Conservation (phyloP, 2,797 vertebrate genomes). For the Darevskia nairensis region DNA sequence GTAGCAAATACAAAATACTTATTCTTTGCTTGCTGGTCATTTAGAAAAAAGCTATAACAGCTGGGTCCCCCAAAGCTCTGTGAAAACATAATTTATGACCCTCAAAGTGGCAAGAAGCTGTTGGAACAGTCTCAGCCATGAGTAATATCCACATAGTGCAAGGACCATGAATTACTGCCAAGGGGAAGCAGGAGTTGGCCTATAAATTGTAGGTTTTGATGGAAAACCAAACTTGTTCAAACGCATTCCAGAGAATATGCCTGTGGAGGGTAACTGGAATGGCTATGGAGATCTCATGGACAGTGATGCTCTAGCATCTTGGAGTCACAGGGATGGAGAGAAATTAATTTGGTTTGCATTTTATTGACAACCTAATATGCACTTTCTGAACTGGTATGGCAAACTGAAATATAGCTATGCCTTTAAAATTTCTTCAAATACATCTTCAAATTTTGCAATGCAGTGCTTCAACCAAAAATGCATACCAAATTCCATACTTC, state of each 20-base stretch:
- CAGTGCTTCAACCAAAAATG: too few relatives aligned
- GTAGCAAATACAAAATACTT: not conserved
- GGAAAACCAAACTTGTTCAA: not conserved
- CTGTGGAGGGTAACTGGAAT: not conserved
- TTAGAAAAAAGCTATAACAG: not conserved
- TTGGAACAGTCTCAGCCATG: not conserved
- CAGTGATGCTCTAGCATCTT: not conserved
- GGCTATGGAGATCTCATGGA: not conserved
- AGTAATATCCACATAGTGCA: not conserved
- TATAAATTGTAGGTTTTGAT: not conserved
- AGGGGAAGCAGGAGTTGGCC: not conserved
- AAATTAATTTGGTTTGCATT: too few relatives aligned
- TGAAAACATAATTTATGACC: not conserved
- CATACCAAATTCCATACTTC: too few relatives aligned
- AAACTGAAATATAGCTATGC: too few relatives aligned
- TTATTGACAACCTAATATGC: too few relatives aligned
- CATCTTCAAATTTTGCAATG: too few relatives aligned
- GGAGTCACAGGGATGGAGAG: not conserved
- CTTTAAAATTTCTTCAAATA: too few relatives aligned
- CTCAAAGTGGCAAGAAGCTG: not conserved
- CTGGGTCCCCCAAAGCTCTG: not conserved
- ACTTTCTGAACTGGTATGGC: too few relatives aligned
- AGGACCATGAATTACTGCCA: not conserved
- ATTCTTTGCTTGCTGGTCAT: not conserved
- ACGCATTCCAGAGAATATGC: not conserved